Percentiles rank a stretch among this genome's conserved stretches.
Conservation (phyloP, 2,888 invertebrate genomes). For the Syrista parreyssii region DNA sequence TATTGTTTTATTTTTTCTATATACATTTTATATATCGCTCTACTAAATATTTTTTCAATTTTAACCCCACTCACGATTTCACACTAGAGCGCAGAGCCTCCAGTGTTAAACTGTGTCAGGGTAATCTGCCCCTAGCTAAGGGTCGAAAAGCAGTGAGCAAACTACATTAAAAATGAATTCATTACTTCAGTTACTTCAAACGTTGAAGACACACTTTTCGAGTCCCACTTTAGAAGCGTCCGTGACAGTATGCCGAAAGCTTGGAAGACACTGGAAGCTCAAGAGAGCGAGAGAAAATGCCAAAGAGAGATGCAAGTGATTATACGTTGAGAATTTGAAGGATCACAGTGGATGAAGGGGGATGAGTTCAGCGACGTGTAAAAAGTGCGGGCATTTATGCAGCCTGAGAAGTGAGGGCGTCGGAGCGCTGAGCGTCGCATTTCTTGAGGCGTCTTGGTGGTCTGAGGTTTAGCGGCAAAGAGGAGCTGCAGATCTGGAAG, state of each 20-base stretch:
- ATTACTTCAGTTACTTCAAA: not conserved
- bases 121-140: not conserved
- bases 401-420: conserved; percentile 7
- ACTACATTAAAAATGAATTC: not conserved
- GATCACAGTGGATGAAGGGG: conserved; percentile 10
- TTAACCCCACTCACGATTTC: not conserved
- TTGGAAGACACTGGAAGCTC: not conserved
- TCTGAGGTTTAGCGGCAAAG: conserved; percentile 4
- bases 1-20: not conserved
- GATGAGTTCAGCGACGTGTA: conserved; percentile 8
- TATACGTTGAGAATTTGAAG: not conserved
- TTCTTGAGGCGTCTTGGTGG: conserved; percentile 5
- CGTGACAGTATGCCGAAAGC: not conserved
- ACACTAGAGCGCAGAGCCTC: not conserved
- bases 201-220: not conserved
- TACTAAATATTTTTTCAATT: not conserved
- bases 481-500: not conserved
- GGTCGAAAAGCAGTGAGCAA: not conserved
- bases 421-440: conserved; percentile 19
- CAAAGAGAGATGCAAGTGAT: not conserved
- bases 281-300: not conserved
- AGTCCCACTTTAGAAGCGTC: not conserved
- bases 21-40: not conserved
- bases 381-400: conserved; percentile 22
- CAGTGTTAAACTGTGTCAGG: not conserved